phyloP scores from a whole-genome alignment of 2,113 vertebrate genomes.

The Sisor rabdophorus region DNA sequence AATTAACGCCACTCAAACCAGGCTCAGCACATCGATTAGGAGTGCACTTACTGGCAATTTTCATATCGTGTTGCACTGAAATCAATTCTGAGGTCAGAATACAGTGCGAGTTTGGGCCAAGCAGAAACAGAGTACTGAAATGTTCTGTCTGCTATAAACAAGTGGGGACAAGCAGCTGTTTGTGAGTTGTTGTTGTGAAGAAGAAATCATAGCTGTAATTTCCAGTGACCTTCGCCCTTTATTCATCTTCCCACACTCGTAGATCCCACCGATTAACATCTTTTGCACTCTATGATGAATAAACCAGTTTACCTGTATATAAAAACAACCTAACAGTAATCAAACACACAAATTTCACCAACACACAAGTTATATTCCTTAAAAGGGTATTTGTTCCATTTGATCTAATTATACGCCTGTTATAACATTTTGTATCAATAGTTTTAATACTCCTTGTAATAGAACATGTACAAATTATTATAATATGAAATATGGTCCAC shows the following conservation, averaged over 20 bases:
- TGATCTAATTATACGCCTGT: no score
- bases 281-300: neutral
- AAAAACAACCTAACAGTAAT: neutral
- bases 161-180: neutral
- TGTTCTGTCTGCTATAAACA: neutral
- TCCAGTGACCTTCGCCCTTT: conserved; percentile 18
- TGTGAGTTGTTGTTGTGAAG: neutral
- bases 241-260: conserved; percentile 1
- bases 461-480: no score
- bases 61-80: conserved; percentile 18
- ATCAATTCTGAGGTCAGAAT: conserved; percentile 4
- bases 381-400: no score
- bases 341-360: no score
- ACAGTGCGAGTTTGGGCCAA: neutral
- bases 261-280: neutral
- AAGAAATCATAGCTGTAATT: conserved; percentile 15
- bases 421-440: no score
- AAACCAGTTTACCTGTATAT: neutral
- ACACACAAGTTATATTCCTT: no score
- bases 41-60: neutral
- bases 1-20: conserved; percentile 5
- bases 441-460: no score
- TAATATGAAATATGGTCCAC: no score
- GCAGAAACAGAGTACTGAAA: neutral
- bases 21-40: conserved; percentile 1